Evolutionary conservation across 2,113 vertebrate genomes (phyloP), one percentile per base, ranked within the genome.

Genomic region (Triplophysa siluroides): DNA sequence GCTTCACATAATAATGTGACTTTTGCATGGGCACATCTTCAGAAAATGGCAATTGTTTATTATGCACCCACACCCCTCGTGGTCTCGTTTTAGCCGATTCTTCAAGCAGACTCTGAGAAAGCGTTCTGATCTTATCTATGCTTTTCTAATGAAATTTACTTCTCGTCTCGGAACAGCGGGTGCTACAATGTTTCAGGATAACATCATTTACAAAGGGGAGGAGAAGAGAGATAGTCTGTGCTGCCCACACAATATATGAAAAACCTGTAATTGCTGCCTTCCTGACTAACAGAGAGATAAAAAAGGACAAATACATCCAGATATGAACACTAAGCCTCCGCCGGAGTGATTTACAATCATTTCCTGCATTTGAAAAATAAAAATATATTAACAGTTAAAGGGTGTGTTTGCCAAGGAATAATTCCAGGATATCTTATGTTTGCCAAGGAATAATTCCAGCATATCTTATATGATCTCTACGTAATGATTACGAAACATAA

Each of bases 91-190:
- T 63, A 75, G 38, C 38, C 58, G 45, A 58, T 75, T 75, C 58
- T 75, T 75, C 21, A 63, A 50, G 21, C 73, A 63, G 58, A 61
- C 73, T 74, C 33, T 0, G 38, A 45, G 43, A 58, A 58, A 58
- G 54, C 69, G 78, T 71, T 67, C 23, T 71, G 43, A 78, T 78
- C 50, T 61, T 50, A 77, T 76, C 78, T 78, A 24, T 23, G n/a
- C 16, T 62, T 78, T 73, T 83, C 71, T 83, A 83, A 81, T 80
- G 68, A 76, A 73, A 63, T 81, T 84, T 84, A 66, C 79, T 64
- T 38, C 33, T 75, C 70, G 45, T 68, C 67, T 52, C 50, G 24
- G 56, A 78, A 70, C 69, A 29, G 47, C 19, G 65, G 64, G 56
- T 76, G 70, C 64, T 71, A 29, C 64, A 67, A 29, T 29, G 72